Evolutionary conservation across 2,113 vertebrate species (phyloP).

Genomic region (Gnathonemus longibarbis): DNA sequence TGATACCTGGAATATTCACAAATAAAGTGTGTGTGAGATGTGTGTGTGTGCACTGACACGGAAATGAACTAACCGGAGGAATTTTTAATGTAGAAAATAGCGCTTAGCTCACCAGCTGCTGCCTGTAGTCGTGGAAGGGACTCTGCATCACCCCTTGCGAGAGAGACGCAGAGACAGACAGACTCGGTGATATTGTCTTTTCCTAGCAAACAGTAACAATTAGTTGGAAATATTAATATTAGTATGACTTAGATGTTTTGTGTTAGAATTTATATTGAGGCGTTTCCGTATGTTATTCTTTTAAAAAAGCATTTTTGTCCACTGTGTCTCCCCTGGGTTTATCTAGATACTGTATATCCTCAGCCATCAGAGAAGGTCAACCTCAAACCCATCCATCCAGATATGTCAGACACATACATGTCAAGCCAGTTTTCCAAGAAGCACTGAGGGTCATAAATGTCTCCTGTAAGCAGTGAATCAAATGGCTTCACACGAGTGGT

Average conservation of each 20-base stretch:
- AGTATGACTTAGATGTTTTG: background rate
- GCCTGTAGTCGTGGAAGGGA: background rate
- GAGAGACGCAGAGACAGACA: background rate
- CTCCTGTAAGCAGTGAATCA: conserved; percentile 3
- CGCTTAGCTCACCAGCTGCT: background rate
- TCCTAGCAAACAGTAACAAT: background rate
- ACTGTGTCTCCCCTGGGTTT: background rate
- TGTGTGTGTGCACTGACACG: background rate
- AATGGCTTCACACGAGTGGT: background rate
- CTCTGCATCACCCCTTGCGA: background rate
- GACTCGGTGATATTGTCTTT: background rate
- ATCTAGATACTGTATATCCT: background rate
- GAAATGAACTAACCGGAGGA: background rate
- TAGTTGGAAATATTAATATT: background rate
- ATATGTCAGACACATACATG: background rate
- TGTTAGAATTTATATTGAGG: background rate
- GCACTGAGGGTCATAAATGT: background rate
- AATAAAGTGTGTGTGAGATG: background rate
- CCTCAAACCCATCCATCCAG: conserved; percentile 33
- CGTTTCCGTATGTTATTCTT: background rate
- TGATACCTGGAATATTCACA: background rate
- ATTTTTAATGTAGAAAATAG: background rate
- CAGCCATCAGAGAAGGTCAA: conserved; percentile 23
- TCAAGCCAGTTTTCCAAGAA: background rate
- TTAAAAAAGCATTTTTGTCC: background rate